Conservation (phyloP, 2,113 vertebrate species). For the Onychostoma macrolepis region DNA sequence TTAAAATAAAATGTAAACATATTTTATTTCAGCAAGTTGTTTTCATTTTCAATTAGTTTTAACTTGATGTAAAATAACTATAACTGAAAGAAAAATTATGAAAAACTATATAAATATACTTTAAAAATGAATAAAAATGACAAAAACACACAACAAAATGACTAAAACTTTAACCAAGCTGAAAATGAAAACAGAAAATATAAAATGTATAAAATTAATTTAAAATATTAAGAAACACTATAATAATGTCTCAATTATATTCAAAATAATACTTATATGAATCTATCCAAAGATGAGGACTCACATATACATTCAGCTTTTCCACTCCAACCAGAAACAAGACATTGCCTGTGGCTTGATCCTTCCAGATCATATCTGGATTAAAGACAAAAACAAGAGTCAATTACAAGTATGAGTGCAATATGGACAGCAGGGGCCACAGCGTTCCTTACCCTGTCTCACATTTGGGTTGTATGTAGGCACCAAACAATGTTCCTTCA, state of each 20-base stretch:
- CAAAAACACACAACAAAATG: background rate
- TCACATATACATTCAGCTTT: slow-evolving; percentile 58
- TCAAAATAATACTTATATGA: background rate
- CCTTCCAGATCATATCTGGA: slow-evolving; percentile 57
- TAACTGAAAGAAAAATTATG: background rate
- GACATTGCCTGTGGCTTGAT: slow-evolving; percentile 56
- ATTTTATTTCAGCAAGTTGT: no score
- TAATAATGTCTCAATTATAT: no score
- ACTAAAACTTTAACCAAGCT: background rate
- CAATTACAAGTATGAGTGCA: background rate
- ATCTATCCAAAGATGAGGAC: slow-evolving; percentile 4
- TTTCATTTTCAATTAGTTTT: background rate
- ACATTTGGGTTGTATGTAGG: slow-evolving; percentile 15
- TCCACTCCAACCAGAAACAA: slow-evolving; percentile 57
- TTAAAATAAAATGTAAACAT: background rate
- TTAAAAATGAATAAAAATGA: background rate
- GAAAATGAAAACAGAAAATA: background rate
- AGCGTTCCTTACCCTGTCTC: slow-evolving; percentile 67
- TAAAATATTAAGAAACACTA: no score
- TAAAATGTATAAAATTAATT: no score
- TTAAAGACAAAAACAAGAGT: background rate
- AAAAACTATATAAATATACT: background rate
- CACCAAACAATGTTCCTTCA: slow-evolving; percentile 61
- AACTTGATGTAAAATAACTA: background rate
- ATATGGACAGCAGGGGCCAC: background rate